These are phyloP conservation scores for Sebastiscus tertius DNA, from an alignment of 2,797 vertebrate species.

Conservation along the genomic window DNA sequence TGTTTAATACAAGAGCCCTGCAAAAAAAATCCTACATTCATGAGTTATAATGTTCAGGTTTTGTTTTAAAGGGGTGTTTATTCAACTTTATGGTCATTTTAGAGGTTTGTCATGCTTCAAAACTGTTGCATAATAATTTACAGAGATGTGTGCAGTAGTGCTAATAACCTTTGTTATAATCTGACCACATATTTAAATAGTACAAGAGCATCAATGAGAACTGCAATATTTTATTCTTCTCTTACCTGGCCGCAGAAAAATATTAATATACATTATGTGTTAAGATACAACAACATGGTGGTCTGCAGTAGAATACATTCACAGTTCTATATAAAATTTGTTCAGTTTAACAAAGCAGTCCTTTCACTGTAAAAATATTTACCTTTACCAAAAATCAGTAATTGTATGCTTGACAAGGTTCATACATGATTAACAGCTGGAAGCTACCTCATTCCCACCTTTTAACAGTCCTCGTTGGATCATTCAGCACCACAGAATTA, in stretches of 20 bases:
- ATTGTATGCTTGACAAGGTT: neutral
- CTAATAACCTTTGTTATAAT: neutral
- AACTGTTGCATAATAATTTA: neutral
- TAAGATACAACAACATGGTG: neutral
- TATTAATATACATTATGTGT: neutral
- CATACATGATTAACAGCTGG: neutral
- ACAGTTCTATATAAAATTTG: neutral
- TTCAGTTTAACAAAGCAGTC: neutral
- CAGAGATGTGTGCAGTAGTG: neutral
- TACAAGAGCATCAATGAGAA: neutral
- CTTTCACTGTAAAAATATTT: neutral
- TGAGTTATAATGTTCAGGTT: neutral
- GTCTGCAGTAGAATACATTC: neutral
- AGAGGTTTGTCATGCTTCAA: neutral
- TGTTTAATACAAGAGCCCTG: neutral
- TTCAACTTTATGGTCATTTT: neutral
- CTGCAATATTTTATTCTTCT: neutral
- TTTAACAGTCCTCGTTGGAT: neutral
- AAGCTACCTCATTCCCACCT: neutral
- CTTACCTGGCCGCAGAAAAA: neutral
- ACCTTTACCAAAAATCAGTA: neutral
- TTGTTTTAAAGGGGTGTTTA: neutral
- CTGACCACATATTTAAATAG: neutral
- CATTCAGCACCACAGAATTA: conserved; percentile 2
- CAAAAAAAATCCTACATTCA: neutral